Conservation (phyloP, 2,888 invertebrate genomes). For the Kryphioiulus occultus region DNA sequence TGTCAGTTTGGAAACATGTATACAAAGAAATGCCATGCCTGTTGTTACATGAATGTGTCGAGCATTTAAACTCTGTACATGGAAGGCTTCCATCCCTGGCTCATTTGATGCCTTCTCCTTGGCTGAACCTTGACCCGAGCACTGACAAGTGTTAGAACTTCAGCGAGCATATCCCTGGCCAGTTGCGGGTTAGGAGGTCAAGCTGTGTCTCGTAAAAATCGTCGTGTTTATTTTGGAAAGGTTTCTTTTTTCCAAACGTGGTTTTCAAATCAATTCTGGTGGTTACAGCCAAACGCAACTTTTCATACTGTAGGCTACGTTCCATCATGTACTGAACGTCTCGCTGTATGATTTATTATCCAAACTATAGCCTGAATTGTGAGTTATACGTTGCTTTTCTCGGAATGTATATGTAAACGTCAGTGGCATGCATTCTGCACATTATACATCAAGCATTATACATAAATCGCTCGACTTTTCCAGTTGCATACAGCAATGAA, state of each 20-base stretch:
- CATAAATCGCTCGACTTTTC: not conserved
- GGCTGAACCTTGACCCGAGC: not conserved
- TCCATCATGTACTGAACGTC: not conserved
- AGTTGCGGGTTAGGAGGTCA: not conserved
- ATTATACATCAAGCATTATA: not conserved
- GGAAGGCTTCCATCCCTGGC: not conserved
- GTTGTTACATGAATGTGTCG: conserved; percentile 21
- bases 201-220: not conserved
- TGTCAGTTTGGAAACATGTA: conserved; percentile 15
- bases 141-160: conserved; percentile 1
- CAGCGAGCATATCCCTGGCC: not conserved
- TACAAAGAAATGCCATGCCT: conserved; percentile 27
- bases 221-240: not conserved
- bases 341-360: not conserved
- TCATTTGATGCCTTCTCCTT: not conserved
- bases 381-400: not conserved
- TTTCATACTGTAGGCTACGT: not conserved
- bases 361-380: not conserved
- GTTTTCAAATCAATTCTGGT: not conserved
- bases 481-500: not conserved
- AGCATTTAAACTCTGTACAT: not conserved
- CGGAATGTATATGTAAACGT: not conserved
- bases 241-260: not conserved
- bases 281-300: not conserved
- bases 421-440: not conserved